Evolutionary conservation across 2,797 vertebrate species (phyloP), one percentile per base, ranked within the genome.

Genomic region (Sebastes trivittatus): DNA sequence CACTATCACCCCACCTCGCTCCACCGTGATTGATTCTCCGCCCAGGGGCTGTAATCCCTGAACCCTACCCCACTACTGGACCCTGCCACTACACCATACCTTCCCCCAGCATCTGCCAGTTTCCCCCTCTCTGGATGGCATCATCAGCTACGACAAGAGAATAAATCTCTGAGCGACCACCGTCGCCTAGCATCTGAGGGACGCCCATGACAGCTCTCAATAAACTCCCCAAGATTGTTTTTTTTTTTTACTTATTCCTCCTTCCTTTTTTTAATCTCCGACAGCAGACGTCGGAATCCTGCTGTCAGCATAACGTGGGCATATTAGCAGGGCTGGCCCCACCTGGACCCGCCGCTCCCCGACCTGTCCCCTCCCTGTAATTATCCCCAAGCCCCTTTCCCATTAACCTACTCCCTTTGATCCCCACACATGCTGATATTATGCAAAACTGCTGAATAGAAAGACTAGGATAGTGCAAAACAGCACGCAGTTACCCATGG

Each of bases 371-470:
- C 95, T 95, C 95, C 93, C 95, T 92, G 89, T 96, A 97, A 97
- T 96, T 97, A 97, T 96, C 94, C 92, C 95, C 89, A 89, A 95
- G 95, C 95, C 95, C 91, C 90, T 94, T 95, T 94, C 94, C 94
- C 91, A 95, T 96, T 96, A 97, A 96, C 96, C 95, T 96, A 94
- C 95, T 96, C 92, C 91, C 95, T 97, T 97, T 97, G 97, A 97
- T 97, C 96, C 97, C 92, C 46, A 72, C 79, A 70, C 92, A 92
- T 96, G 94, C 93, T 93, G 93, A 95, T 94, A 97, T 96, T 96
- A 97, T 96, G 95, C 93, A 97, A 97, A 97, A 97, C 94, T 96
- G 93, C 90, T 95, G 96, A 91, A 95, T 95, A 87, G 90, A 89
- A 94, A 92, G 89, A 91, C 91, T 94, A 87, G 93, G 93, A 93